Conservation (phyloP, 2,888 invertebrate species). For the Sminthurinus aureus region DNA sequence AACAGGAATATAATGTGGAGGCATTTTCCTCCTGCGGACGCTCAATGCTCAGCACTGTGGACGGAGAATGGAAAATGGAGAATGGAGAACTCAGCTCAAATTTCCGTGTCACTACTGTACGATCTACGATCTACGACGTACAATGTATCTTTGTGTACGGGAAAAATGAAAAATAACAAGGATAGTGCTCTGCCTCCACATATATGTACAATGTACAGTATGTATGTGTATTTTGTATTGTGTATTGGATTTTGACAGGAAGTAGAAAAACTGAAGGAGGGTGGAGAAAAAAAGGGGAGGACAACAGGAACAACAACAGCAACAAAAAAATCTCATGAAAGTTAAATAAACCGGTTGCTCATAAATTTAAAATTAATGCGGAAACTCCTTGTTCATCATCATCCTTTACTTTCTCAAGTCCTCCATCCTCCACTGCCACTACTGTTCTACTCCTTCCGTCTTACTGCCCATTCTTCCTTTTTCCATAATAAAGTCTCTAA, state of each 20-base stretch:
- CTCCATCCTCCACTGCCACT: neutral
- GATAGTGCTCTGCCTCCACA: too few relatives aligned
- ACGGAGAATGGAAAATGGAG: too few relatives aligned
- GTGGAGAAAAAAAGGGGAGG: neutral
- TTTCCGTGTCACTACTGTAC: too few relatives aligned
- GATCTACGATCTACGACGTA: too few relatives aligned
- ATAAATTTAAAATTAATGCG: slow-evolving; percentile 20
- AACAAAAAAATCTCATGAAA: slow-evolving; percentile 25
- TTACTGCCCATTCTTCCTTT: too few relatives aligned
- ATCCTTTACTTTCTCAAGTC: neutral
- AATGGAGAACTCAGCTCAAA: too few relatives aligned
- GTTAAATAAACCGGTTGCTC: slow-evolving; percentile 32
- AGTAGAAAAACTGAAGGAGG: neutral
- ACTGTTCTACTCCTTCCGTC: too few relatives aligned
- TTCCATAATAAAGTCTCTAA: slow-evolving; percentile 1
- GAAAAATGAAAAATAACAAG: slow-evolving; percentile 11
- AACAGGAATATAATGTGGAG: too few relatives aligned
- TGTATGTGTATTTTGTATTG: neutral
- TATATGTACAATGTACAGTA: neutral
- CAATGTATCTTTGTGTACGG: neutral
- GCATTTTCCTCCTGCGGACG: too few relatives aligned
- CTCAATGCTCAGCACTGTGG: too few relatives aligned
- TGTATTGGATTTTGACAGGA: neutral
- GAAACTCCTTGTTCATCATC: neutral
- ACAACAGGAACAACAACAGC: neutral